Evolutionary conservation across 2,113 vertebrate species (phyloP).

Genomic region (Sinocyclocheilus anshuiensis): DNA sequence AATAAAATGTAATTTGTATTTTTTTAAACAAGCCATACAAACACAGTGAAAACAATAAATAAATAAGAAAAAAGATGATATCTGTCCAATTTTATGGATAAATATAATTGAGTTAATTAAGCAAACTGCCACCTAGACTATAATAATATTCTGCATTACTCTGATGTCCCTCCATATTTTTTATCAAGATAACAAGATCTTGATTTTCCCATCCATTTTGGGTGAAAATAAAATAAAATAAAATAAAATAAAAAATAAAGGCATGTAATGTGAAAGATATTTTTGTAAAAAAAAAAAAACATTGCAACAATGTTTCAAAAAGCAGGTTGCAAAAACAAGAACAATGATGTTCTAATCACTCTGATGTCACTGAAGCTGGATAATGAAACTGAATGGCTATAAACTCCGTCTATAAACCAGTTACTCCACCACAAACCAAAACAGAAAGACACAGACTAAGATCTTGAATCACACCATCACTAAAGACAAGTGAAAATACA

Average conservation of each 20-base stretch:
- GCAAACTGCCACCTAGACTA: not conserved
- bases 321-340: not conserved
- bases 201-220: no score
- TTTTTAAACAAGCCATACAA: not conserved
- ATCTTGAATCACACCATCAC: conserved; percentile 30
- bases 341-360: no score
- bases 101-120: not conserved
- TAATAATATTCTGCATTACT: not conserved
- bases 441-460: conserved; percentile 46
- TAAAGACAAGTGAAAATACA: conserved; percentile 43
- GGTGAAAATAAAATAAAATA: not conserved
- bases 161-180: not conserved
- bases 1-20: not conserved
- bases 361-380: conserved; percentile 27
- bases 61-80: not conserved
- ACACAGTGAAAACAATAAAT: not conserved
- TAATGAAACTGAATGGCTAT: conserved; percentile 42
- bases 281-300: not conserved
- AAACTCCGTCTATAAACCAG: conserved; percentile 8
- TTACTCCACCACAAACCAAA: conserved; percentile 51
- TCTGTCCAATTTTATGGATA: not conserved
- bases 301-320: not conserved
- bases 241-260: not conserved
- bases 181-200: not conserved
- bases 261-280: no score